Conservation (phyloP, 2,113 vertebrate genomes). For the Emydura subglobosa region DNA sequence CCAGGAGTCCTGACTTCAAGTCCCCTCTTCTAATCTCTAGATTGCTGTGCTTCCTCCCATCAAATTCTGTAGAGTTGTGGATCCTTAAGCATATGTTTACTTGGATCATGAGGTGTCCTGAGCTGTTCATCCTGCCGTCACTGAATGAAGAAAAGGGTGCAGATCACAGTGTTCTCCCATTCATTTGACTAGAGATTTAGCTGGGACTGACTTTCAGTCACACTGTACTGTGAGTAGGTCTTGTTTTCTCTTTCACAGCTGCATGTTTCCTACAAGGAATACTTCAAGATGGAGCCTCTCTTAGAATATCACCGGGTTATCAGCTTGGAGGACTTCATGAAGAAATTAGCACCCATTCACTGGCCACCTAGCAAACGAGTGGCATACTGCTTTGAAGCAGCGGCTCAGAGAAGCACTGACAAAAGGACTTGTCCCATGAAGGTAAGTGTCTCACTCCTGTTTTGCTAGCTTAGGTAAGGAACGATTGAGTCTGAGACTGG, state of each 20-base stretch:
- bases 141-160: background rate
- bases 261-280: slow-evolving; percentile 90
- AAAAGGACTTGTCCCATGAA: slow-evolving; percentile 95
- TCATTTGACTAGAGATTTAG: background rate
- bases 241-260: slow-evolving; percentile 74
- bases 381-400: slow-evolving; percentile 93
- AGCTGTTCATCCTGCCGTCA: background rate
- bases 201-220: background rate
- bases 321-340: slow-evolving; percentile 92
- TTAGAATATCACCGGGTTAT: slow-evolving; percentile 88
- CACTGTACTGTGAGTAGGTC: background rate
- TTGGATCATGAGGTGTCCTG: background rate
- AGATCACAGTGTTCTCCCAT: background rate
- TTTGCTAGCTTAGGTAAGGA: accelerated
- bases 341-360: slow-evolving; percentile 83
- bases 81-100: background rate
- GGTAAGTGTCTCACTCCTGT: slow-evolving; percentile 64
- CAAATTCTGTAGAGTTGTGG: background rate
- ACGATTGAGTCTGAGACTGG: accelerated
- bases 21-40: background rate
- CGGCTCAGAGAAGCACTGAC: slow-evolving; percentile 89
- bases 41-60: background rate
- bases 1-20: background rate
- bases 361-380: slow-evolving; percentile 87
- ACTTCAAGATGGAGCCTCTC: slow-evolving; percentile 89